Evolutionary conservation across 2,113 vertebrate species (phyloP).

Genomic region (Echinops telfairi): DNA sequence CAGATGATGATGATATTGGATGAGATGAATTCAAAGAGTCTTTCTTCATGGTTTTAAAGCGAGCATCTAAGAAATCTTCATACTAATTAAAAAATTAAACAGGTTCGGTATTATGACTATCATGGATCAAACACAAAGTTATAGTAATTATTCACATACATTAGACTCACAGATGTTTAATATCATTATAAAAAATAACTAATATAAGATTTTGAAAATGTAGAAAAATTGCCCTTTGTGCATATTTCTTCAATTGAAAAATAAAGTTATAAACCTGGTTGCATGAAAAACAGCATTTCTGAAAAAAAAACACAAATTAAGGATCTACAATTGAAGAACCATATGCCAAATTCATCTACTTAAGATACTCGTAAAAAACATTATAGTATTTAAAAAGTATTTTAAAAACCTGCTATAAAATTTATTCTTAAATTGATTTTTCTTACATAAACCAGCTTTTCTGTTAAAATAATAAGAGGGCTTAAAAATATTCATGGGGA

Average conservation of each 20-base stretch:
- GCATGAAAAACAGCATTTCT: slow-evolving; percentile 38
- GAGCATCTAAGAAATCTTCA: slow-evolving; percentile 91
- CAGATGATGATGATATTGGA: slow-evolving; percentile 91
- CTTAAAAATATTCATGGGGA: no score
- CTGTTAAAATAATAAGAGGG: slow-evolving; percentile 1
- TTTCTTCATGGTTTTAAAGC: slow-evolving; percentile 92
- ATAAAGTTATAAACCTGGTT: slow-evolving; percentile 4
- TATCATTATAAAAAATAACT: background rate
- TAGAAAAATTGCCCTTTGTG: background rate
- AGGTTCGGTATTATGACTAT: slow-evolving; percentile 12
- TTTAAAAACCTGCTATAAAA: no score
- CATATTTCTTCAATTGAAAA: slow-evolving; percentile 45
- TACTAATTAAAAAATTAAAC: slow-evolving; percentile 87
- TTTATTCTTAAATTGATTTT: background rate
- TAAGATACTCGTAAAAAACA: slow-evolving; percentile 26
- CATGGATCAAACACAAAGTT: slow-evolving; percentile 37
- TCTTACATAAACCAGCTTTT: slow-evolving; percentile 45
- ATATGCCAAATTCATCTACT: slow-evolving; percentile 40
- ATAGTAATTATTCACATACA: slow-evolving; percentile 21
- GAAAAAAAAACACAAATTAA: slow-evolving; percentile 17
- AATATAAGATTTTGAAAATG: slow-evolving; percentile 43
- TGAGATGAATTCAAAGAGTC: slow-evolving; percentile 96
- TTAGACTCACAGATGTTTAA: slow-evolving; percentile 13
- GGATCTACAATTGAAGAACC: slow-evolving; percentile 29
- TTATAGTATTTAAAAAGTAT: no score